Base-by-base conservation (phyloP, 53 echinoderm and acorn worm genomes). In the Antedon mediterranea region DNA sequence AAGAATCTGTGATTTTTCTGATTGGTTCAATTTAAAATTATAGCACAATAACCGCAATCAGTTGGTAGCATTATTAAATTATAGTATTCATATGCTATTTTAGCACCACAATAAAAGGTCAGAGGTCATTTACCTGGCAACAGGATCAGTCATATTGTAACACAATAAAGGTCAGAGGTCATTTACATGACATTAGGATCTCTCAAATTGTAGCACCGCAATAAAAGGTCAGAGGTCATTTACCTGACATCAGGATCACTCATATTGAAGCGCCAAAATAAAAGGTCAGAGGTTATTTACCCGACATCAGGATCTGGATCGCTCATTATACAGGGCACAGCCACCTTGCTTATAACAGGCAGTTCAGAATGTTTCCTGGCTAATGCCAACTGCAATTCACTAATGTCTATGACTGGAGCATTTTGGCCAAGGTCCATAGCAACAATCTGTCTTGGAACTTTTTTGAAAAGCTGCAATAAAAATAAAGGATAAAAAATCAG, bases 321-420 rank as follows among this genome's bases (percentile, higher is more conserved):
- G 26, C 89, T 84, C 87, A 95, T 85, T 29, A 95, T 88, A 28
- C 89, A 91, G 20, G 91, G 85, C 0, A 91, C 77, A 2, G 87
- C 89, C 4, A 89, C 89, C 33, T 88, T 85, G 74, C 87, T 89
- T 78, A 85, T 83, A 18, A 82, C 80, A 0, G 97, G 89, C 8
- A 95, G 81, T 79, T 95, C 97, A 33, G 91, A 87, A 34, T 95
- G 97, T 3, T 85, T 81, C 82, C 92, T 89, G 0, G 97, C 97
- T 4, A 95, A 79, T 3, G 97, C 85, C 0, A 92, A 57, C 83
- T 92, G 91, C 26, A 95, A 84, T 13, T 89, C 91, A 27, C 87
- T 90, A 75, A 91, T 81, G 70, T 95, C 97, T 29, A 92, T 89
- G 14, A 85, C 83, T 5, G 88, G 81, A 0, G 85, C 83, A 29